Evolutionary conservation across 2,797 vertebrate species (phyloP), one percentile per base, ranked within the genome.

Genomic region (Knipowitschia caucasica): DNA sequence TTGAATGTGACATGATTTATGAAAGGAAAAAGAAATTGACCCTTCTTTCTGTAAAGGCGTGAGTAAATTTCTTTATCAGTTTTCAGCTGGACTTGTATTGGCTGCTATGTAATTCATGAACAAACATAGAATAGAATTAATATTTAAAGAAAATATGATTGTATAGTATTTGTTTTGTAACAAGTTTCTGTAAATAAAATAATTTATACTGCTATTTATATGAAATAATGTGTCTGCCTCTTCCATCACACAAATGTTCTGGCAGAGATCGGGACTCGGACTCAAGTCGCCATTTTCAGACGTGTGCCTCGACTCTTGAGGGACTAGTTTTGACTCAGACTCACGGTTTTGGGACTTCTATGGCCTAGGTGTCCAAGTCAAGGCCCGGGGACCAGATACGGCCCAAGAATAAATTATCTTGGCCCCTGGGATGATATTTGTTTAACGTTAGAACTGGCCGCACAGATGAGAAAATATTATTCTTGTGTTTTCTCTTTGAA

Each of bases 111-210:
- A 98, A 94, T 94, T 94, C 92, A 94, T 94, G 97, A 98, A 96
- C 95, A 98, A 96, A 95, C 90, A 94, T 94, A 95, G 93, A 92
- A 92, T 95, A 97, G 92, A 96, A 94, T 94, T 93, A 93, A 96
- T 99, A 99, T 98, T 98, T 99, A 97, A 98, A 94, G 94, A 93
- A 94, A 77, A 64, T 93, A 91, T 94, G 95, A 97, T 95, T 92
- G 96, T 98, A 99, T 98, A 98, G 95, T 97, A 98, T 99, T 95
- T 98, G 95, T 98, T 98, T 98, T 99, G 94, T 97, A 98, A 99
- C 94, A 98, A 93, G 93, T 96, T 97, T 97, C 93, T 99, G 96
- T 99, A 98, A 99, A 99, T 99, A 98, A 96, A 98, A 98, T 98
- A 97, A 98, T 98, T 98, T 99, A 96, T 99, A 98, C 95, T 97